A percentile compares a stretch with the other conserved stretches of the same genome.
Evolutionary conservation across 2,888 invertebrate genomes (phyloP).

Genomic region (Coelogynopora nodosa): DNA sequence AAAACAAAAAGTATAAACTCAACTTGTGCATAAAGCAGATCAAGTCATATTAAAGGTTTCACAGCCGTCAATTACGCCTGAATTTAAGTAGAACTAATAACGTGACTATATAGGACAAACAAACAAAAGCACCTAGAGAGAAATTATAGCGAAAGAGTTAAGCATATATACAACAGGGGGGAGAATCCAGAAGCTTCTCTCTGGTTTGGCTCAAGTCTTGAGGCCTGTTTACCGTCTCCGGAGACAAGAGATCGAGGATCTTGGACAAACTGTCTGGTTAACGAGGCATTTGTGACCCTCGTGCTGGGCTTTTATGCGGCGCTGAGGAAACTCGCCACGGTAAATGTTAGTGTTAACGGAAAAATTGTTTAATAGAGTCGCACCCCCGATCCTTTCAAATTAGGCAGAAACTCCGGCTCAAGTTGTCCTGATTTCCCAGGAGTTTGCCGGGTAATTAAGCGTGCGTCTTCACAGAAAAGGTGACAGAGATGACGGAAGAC

Average conservation of each 20-base stretch:
- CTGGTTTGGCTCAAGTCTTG: background rate
- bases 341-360: conserved; percentile 28
- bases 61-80: conserved; percentile 1
- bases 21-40: background rate
- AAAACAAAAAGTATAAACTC: background rate
- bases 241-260: background rate
- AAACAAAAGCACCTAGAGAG: background rate
- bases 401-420: background rate
- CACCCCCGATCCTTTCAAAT: background rate
- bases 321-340: background rate
- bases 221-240: background rate
- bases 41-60: background rate
- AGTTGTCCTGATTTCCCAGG: conserved; percentile 9
- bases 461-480: background rate
- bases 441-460: background rate
- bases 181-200: background rate
- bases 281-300: conserved; percentile 27
- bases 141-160: background rate
- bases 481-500: conserved; percentile 31
- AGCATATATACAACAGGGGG: background rate
- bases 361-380: background rate
- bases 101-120: background rate
- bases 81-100: background rate
- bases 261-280: conserved; percentile 12
- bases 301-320: background rate